Conservation (phyloP, 2,888 invertebrate species). For the Torymus tubicola region DNA sequence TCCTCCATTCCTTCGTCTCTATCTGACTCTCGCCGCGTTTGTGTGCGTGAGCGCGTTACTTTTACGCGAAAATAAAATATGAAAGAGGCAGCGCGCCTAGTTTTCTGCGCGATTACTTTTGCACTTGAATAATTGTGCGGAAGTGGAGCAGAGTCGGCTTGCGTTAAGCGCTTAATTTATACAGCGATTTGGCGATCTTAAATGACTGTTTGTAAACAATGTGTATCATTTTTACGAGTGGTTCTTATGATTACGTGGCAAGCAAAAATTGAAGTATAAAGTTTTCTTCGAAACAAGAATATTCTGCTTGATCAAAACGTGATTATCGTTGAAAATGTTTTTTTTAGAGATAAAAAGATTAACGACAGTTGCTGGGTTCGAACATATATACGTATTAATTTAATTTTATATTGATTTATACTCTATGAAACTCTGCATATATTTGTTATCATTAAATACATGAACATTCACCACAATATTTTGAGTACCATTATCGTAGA, state of each 20-base stretch:
- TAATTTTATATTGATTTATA: too few species aligned
- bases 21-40: too few species aligned
- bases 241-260: conserved; percentile 9
- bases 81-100: background rate
- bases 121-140: background rate
- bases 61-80: background rate
- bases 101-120: background rate
- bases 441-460: too few species aligned
- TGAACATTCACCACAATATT: too few species aligned
- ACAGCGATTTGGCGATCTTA: conserved; percentile 8
- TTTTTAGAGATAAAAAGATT: too few species aligned
- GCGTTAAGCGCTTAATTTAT: conserved; percentile 15
- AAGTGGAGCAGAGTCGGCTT: background rate
- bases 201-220: background rate
- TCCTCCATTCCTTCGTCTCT: too few species aligned
- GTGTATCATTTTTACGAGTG: conserved; percentile 11
- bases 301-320: background rate
- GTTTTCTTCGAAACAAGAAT: background rate
- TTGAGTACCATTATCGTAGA: too few species aligned
- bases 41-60: background rate
- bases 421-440: too few species aligned
- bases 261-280: background rate
- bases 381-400: too few species aligned
- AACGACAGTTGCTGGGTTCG: too few species aligned
- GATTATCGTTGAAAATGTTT: too few species aligned